Percentiles rank a stretch among this genome's conserved stretches.
Conservation (phyloP, 2,113 vertebrate genomes). For the Porphyrio hochstetteri region DNA sequence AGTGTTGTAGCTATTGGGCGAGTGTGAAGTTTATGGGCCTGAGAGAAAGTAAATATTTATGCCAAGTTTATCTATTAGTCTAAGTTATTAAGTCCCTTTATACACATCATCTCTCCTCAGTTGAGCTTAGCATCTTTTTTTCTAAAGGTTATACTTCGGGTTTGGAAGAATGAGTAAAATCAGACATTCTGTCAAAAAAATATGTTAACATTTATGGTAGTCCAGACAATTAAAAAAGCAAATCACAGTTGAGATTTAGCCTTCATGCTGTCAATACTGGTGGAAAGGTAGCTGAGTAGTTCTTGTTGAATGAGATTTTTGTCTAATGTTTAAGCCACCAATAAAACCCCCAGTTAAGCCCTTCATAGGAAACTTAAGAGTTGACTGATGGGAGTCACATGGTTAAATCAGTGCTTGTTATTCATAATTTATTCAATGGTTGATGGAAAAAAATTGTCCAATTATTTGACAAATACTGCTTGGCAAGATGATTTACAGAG, state of each 20-base stretch:
- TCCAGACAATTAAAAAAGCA: not conserved
- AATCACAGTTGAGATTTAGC: not conserved
- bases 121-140: not conserved
- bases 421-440: slow-evolving; percentile 71
- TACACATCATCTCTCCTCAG: not conserved
- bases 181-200: not conserved
- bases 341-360: slow-evolving; percentile 38
- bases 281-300: slow-evolving; percentile 33
- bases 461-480: slow-evolving; percentile 69
- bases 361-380: slow-evolving; percentile 50
- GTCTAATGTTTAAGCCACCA: slow-evolving; percentile 28
- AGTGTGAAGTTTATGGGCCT: not conserved
- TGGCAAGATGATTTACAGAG: slow-evolving; percentile 65
- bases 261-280: not conserved
- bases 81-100: not conserved
- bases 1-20: not conserved
- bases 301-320: slow-evolving; percentile 50
- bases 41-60: slow-evolving; percentile 31
- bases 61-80: not conserved
- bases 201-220: not conserved
- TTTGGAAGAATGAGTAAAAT: slow-evolving; percentile 15
- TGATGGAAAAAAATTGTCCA: slow-evolving; percentile 69
- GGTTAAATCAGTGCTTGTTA: slow-evolving; percentile 65
- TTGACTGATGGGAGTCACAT: slow-evolving; percentile 63
- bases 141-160: not conserved